A percentile compares a stretch with the other conserved stretches of the same genome.
phyloP scores from a whole-genome alignment of 1,140 invertebrate genomes.

The Magallana gigas region DNA sequence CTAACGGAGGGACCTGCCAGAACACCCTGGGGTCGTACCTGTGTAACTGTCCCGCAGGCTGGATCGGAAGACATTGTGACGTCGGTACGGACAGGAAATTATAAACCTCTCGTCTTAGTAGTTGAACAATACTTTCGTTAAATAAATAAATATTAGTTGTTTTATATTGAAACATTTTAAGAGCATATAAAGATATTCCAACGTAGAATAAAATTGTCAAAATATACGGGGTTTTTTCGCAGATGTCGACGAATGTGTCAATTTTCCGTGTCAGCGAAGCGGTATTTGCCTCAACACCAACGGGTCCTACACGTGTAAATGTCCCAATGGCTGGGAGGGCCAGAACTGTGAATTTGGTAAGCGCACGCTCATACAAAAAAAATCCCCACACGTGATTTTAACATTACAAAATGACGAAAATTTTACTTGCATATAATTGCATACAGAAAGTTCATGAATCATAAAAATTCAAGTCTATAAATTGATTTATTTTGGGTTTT shows the following conservation, averaged over 20 bases:
- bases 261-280: not conserved
- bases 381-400: too few relatives aligned
- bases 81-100: slow-evolving; percentile 29
- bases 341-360: slow-evolving; percentile 49
- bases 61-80: slow-evolving; percentile 75
- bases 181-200: too few relatives aligned
- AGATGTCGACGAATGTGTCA: slow-evolving; percentile 53
- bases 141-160: not conserved
- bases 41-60: slow-evolving; percentile 66
- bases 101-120: too few relatives aligned
- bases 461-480: too few relatives aligned
- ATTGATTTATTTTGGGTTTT: not conserved
- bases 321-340: slow-evolving; percentile 43
- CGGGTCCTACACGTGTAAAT: slow-evolving; percentile 37
- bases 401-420: too few relatives aligned
- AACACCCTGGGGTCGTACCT: slow-evolving; percentile 60
- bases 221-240: not conserved
- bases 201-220: too few relatives aligned
- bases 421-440: too few relatives aligned
- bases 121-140: too few relatives aligned
- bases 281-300: slow-evolving; percentile 42
- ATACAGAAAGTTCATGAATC: too few relatives aligned
- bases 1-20: slow-evolving; percentile 61
- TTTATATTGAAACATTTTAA: not conserved
- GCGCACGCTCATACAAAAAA: too few relatives aligned